Percentiles rank a stretch among this genome's conserved stretches.
These are phyloP conservation scores for Hoplostethus atlanticus DNA, from an alignment of 2,797 vertebrate genomes.

Conservation along the genomic window DNA sequence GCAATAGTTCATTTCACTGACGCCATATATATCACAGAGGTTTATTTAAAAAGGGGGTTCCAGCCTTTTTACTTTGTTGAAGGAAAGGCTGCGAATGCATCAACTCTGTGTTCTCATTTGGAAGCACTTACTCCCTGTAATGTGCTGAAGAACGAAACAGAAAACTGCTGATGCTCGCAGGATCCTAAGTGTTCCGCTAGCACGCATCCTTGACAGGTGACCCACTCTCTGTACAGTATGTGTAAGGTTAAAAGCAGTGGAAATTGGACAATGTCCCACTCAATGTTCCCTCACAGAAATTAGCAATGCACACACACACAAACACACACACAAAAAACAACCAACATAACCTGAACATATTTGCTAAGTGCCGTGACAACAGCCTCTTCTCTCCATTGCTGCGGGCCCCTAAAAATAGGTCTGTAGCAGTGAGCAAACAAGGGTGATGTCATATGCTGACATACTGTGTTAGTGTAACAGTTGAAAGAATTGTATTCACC, in stretches of 20 bases:
- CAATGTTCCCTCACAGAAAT: constrained; percentile 21
- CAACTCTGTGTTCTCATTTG: constrained; percentile 26
- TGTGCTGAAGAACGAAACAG: constrained; percentile 29
- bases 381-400: constrained; percentile 25
- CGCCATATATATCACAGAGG: constrained; percentile 47
- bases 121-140: constrained; percentile 21
- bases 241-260: constrained; percentile 57
- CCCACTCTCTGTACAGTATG: constrained; percentile 23
- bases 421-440: constrained; percentile 38
- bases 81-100: constrained; percentile 35
- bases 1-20: constrained; percentile 58
- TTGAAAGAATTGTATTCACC: constrained; percentile 10
- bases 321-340: neutral
- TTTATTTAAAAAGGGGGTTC: constrained; percentile 24
- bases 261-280: constrained; percentile 32
- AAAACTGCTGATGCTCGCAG: constrained; percentile 26
- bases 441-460: constrained; percentile 51
- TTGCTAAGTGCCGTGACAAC: constrained; percentile 41
- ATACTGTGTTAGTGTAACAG: constrained; percentile 30
- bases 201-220: constrained; percentile 51
- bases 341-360: constrained; percentile 20
- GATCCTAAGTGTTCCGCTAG: constrained; percentile 35
- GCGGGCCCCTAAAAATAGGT: constrained; percentile 54
- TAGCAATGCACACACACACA: constrained; percentile 12
- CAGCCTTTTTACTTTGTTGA: constrained; percentile 16